A percentile compares a stretch with the other conserved stretches of the same genome.
Conservation (phyloP, 2,888 invertebrate genomes). For the Euzophera pinguis region DNA sequence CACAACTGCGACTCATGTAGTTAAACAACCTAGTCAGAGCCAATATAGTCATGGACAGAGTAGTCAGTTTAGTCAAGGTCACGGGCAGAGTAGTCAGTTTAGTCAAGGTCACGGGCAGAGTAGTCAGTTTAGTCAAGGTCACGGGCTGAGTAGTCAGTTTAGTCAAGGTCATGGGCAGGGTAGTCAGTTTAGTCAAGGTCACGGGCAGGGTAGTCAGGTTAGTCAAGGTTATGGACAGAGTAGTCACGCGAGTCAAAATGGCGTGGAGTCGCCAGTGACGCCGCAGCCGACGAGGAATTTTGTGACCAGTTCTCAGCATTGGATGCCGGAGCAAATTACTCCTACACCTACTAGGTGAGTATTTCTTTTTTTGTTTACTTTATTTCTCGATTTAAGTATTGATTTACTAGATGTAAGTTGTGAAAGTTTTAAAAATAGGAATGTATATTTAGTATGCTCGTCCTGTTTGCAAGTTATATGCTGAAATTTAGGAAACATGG, state of each 20-base stretch:
- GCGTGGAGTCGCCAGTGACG: slow-evolving; percentile 42
- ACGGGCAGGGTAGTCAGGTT: slow-evolving; percentile 33
- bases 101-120: slow-evolving; percentile 30
- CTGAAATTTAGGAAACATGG: too few relatives aligned
- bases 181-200: not conserved
- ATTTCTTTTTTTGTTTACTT: not conserved
- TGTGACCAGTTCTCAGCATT: slow-evolving; percentile 58
- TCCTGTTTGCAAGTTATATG: too few relatives aligned
- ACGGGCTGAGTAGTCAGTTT: slow-evolving; percentile 33
- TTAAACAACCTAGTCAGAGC: slow-evolving; percentile 1
- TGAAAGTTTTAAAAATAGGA: too few relatives aligned
- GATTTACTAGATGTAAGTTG: too few relatives aligned
- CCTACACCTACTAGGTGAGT: slow-evolving; percentile 61
- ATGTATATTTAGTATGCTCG: too few relatives aligned
- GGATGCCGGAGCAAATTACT: slow-evolving; percentile 64
- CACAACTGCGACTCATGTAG: not conserved
- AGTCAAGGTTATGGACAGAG: slow-evolving; percentile 30
- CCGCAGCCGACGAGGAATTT: slow-evolving; percentile 65
- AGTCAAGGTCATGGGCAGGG: not conserved
- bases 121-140: slow-evolving; percentile 19
- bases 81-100: slow-evolving; percentile 33
- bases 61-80: not conserved
- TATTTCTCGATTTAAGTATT: too few relatives aligned
- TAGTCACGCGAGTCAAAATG: slow-evolving; percentile 18
- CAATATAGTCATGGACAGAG: not conserved